Conservation (phyloP, 2,888 invertebrate genomes). For the Mythimna impura region DNA sequence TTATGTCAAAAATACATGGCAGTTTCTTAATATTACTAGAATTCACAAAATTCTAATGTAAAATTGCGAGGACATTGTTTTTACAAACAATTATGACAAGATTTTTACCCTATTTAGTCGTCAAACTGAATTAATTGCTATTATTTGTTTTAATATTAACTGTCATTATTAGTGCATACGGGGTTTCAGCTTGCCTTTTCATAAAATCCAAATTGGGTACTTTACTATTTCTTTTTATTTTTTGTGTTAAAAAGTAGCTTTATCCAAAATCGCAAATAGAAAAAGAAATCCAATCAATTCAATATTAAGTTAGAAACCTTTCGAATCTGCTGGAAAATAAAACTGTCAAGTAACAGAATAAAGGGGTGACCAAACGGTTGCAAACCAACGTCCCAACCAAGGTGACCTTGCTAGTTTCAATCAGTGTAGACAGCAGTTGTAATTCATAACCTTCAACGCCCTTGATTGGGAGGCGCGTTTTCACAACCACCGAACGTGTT, state of each 20-base stretch:
- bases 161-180: slow-evolving; percentile 37
- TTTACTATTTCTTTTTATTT: no score
- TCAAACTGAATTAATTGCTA: slow-evolving; percentile 27
- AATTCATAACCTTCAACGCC: no score
- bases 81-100: slow-evolving; percentile 54
- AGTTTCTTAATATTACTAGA: slow-evolving; percentile 58
- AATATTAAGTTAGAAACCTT: no score
- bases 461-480: no score
- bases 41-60: slow-evolving; percentile 55
- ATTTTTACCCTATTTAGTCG: slow-evolving; percentile 45
- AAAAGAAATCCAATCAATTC: no score
- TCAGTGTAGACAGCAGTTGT: no score
- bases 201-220: not conserved
- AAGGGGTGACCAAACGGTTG: no score
- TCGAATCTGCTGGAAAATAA: not conserved
- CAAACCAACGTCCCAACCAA: no score
- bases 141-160: slow-evolving; percentile 41
- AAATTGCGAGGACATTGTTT: slow-evolving; percentile 65
- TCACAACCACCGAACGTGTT: no score
- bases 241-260: no score
- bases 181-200: slow-evolving; percentile 36
- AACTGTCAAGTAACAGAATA: not conserved
- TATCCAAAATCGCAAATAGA: no score
- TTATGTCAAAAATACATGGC: slow-evolving; percentile 68
- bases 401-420: no score